Evolutionary conservation across 92 coral and sea anemone species (phyloP), one percentile per base, ranked within the genome.

Genomic region (Phenganax stokvisi): DNA sequence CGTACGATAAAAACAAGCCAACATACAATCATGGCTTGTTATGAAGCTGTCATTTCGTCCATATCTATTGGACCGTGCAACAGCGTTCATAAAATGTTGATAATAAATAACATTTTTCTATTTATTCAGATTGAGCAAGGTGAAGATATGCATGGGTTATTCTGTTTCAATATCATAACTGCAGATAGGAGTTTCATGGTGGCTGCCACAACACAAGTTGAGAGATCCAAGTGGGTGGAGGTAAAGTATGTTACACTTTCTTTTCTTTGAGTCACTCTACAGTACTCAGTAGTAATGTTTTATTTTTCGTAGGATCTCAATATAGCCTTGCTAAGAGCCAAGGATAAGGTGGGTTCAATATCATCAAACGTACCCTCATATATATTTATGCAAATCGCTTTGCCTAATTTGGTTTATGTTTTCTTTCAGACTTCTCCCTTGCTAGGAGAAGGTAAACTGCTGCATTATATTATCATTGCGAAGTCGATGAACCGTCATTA

Each of bases 171-270:
- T 10, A 58, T 93, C 54, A 84, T 83, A 81, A 70, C 85, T 11
- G 87, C 84, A 7, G 85, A 84, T 69, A 85, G 85, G 54, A 91
- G 90, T 71, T 71, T 85, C 67, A 89, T 89, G 30, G 87, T 93
- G 6, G 97, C 97, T 12, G 96, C 96, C 31, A 85, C 76, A 55
- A 91, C 97, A 25, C 90, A 88, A 75, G 97, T 91, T 20, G 97
- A 93, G 63, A 93, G 92, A 76, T 93, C 92, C 81, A 93, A 91
- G 59, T 93, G 97, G 97, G 83, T 93, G 89, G 97, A 91, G 98
- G 96, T 91, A 27, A 80, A 15, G 51, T 0, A 12, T 59, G n/a
- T 25, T 29, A 71, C 3, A 71, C 57, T 47, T 12, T 12, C 31
- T 71, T 71, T 10, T 37, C 17, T 11, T 17, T 31, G 52, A 16